Conservation (phyloP, 23 tunicate genomes). For the Phallusia fumigata region DNA sequence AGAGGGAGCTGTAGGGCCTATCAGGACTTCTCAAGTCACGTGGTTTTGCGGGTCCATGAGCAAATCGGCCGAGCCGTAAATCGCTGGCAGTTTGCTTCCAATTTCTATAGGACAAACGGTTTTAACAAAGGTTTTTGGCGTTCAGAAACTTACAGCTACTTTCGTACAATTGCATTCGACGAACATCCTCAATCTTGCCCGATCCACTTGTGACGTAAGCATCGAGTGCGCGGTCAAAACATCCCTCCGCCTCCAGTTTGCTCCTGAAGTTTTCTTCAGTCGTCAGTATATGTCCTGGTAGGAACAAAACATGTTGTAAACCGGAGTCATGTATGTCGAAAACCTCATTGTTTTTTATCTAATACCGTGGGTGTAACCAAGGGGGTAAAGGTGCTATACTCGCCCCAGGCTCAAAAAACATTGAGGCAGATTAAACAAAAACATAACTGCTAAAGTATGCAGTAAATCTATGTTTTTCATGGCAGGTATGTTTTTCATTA, state of each 20-base stretch:
- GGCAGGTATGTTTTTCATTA: too few relatives aligned
- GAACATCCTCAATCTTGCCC: background rate
- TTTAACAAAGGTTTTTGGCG: background rate
- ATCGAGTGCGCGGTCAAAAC: conserved; percentile 61
- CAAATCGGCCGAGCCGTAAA: conserved; percentile 38
- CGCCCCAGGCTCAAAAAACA: too few relatives aligned
- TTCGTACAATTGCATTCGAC: background rate
- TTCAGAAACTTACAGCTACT: background rate
- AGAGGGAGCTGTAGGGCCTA: conserved; percentile 62
- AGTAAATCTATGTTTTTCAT: too few relatives aligned
- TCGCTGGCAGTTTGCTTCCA: conserved; percentile 32
- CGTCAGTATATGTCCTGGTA: conserved; percentile 44
- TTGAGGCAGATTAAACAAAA: too few relatives aligned
- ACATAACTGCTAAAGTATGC: too few relatives aligned
- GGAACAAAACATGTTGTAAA: background rate
- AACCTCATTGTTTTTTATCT: too few relatives aligned
- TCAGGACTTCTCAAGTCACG: conserved; percentile 49
- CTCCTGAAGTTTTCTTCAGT: conserved; percentile 59
- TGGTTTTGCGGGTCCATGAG: conserved; percentile 41
- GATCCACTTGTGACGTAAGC: conserved; percentile 32
- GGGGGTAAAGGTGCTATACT: too few relatives aligned
- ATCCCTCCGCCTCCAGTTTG: conserved; percentile 65
- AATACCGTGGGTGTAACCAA: too few relatives aligned
- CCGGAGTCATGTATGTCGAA: too few relatives aligned
- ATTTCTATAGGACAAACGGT: conserved; percentile 21